Evolutionary conservation across 2,888 invertebrate genomes (phyloP).

Genomic region (Hypena proboscidalis): DNA sequence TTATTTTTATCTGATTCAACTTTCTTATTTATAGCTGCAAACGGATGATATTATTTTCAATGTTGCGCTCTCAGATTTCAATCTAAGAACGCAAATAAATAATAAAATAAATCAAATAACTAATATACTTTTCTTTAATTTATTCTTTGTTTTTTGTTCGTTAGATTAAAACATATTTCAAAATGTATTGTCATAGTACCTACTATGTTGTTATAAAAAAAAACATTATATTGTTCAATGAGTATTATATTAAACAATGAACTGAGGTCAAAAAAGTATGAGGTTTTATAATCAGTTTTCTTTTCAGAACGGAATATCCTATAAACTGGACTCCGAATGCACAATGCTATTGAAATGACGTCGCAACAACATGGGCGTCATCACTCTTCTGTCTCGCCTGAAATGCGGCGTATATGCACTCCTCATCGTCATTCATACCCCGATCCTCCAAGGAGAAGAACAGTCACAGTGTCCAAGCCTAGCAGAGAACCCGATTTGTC

Average conservation of each 20-base stretch:
- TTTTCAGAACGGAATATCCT: conserved; percentile 43
- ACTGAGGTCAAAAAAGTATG: no score
- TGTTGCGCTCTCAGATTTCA: no score
- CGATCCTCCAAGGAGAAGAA: conserved; percentile 83
- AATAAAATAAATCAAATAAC: no score
- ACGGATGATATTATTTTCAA: background rate
- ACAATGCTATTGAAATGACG: conserved; percentile 82
- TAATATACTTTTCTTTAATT: no score
- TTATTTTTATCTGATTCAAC: background rate
- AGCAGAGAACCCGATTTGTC: conserved; percentile 92
- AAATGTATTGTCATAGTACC: no score
- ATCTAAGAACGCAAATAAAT: no score
- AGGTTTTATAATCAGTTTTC: no score
- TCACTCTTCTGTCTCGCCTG: conserved; percentile 69
- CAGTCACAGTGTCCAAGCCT: conserved; percentile 89
- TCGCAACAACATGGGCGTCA: conserved; percentile 73
- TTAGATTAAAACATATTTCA: no score
- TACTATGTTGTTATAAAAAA: no score
- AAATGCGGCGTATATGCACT: conserved; percentile 84
- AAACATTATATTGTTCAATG: no score
- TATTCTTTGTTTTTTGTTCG: background rate
- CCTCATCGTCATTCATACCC: conserved; percentile 78
- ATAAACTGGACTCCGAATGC: conserved; percentile 57
- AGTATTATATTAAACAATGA: no score
- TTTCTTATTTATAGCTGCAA: background rate